Conservation (phyloP, 2,888 invertebrate genomes). For the Pristionchus arcanus region DNA sequence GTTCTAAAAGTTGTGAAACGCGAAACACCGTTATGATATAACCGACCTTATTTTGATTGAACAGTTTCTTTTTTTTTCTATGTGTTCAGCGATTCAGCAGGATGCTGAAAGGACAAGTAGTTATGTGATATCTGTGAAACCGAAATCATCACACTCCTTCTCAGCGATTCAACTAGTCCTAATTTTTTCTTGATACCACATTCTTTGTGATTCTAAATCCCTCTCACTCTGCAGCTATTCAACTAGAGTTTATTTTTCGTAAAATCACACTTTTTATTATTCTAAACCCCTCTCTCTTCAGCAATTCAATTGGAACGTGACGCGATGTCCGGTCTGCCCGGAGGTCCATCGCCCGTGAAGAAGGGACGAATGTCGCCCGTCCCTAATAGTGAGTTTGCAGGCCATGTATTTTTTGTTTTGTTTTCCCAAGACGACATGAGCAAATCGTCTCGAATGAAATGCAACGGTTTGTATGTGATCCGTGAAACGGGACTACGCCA, state of each 20-base stretch:
- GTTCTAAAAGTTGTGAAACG: too few species aligned
- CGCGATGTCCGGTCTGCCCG: constrained; percentile 63
- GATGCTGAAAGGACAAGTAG: too few species aligned
- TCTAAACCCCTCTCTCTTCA: constrained; percentile 44
- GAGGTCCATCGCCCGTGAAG: constrained; percentile 69
- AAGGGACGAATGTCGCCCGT: constrained; percentile 65
- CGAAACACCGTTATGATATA: too few species aligned
- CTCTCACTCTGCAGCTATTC: constrained; percentile 69
- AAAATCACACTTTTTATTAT: background rate
- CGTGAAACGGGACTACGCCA: background rate
- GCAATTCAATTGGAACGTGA: constrained; percentile 79
- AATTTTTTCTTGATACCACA: background rate
- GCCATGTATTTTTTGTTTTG: background rate
- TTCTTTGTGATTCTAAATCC: background rate
- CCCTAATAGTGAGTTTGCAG: constrained; percentile 28
- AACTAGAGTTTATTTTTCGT: constrained; percentile 69
- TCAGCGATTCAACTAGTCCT: background rate
- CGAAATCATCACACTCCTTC: background rate
- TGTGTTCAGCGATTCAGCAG: too few species aligned
- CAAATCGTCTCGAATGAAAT: background rate
- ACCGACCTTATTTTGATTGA: background rate
- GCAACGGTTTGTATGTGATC: background rate
- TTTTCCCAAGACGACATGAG: constrained; percentile 42
- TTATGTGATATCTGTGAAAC: background rate
- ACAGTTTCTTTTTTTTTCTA: too few species aligned